phyloP scores from a whole-genome alignment of 2,888 invertebrate genomes.

The Drosophila flavopinicola region DNA sequence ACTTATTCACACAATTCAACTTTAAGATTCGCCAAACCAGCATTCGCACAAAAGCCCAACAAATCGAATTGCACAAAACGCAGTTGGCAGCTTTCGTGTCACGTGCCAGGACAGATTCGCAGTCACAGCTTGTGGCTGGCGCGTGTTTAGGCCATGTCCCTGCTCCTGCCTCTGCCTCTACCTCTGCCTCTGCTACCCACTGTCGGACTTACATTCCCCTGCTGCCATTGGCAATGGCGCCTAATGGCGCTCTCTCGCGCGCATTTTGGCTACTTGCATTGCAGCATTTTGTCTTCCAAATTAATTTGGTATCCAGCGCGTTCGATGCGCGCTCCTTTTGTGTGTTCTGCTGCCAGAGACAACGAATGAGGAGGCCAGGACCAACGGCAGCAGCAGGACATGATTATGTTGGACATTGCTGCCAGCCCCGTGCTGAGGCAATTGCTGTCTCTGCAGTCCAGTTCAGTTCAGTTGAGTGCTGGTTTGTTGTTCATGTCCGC shows the following conservation, averaged over 20 bases:
- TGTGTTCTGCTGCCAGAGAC: conserved; percentile 15
- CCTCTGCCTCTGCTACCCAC: conserved; percentile 4
- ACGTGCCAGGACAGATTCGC: conserved; percentile 55
- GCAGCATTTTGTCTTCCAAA: conserved; percentile 77
- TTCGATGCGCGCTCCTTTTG: conserved; percentile 42
- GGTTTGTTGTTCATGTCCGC: conserved; percentile 31
- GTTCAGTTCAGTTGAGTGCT: conserved; percentile 1
- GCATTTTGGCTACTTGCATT: conserved; percentile 64
- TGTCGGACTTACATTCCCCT: too few relatives aligned
- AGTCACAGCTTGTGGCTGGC: conserved; percentile 73
- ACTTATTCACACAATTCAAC: conserved; percentile 5
- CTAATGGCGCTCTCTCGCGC: conserved; percentile 72
- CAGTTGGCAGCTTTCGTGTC: conserved; percentile 58
- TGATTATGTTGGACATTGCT: conserved; percentile 72
- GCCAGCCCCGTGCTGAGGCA: conserved; percentile 15
- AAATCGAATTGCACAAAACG: conserved; percentile 34
- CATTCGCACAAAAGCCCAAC: neutral
- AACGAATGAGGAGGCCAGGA: conserved; percentile 2
- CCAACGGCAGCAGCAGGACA: conserved; percentile 54
- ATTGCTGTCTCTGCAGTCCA: neutral
- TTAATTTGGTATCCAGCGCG: conserved; percentile 71
- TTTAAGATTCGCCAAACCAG: conserved; percentile 27
- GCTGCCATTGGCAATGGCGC: conserved; percentile 27
- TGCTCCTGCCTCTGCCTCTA: conserved; percentile 7
- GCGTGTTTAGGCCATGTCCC: conserved; percentile 65